phyloP scores from a whole-genome alignment of 2,888 invertebrate species.

The Spialia ferax region DNA sequence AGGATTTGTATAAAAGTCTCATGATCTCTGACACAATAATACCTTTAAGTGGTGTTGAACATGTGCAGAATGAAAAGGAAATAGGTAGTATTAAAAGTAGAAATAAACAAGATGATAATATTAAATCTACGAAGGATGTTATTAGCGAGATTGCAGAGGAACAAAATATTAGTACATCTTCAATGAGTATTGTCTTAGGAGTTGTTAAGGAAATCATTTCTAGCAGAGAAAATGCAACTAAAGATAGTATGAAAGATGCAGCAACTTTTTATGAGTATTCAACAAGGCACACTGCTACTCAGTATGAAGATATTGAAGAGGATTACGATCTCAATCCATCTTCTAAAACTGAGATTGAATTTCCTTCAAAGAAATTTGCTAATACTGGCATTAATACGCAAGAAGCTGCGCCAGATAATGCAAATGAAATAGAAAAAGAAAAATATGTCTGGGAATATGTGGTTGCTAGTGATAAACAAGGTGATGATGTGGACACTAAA shows the following conservation, averaged over 20 bases:
- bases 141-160: slow-evolving; percentile 3
- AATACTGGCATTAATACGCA: background rate
- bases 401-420: background rate
- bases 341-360: background rate
- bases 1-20: background rate
- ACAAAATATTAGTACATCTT: background rate
- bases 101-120: background rate
- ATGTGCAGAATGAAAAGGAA: background rate
- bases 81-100: background rate
- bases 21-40: background rate
- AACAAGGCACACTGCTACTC: slow-evolving; percentile 16
- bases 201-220: slow-evolving; percentile 10
- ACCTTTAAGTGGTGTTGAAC: background rate
- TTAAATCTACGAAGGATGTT: background rate
- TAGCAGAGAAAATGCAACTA: background rate
- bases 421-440: slow-evolving; percentile 9
- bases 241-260: slow-evolving; percentile 18
- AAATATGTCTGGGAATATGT: slow-evolving; percentile 25
- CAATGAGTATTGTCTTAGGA: slow-evolving; percentile 4
- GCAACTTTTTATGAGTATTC: slow-evolving; percentile 6
- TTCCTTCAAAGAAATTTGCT: background rate
- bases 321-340: background rate
- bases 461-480: slow-evolving; percentile 21
- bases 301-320: slow-evolving; percentile 26
- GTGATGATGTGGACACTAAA: slow-evolving; percentile 23